Conservation (phyloP, 2,888 invertebrate species). For the Masnerella sp. region DNA sequence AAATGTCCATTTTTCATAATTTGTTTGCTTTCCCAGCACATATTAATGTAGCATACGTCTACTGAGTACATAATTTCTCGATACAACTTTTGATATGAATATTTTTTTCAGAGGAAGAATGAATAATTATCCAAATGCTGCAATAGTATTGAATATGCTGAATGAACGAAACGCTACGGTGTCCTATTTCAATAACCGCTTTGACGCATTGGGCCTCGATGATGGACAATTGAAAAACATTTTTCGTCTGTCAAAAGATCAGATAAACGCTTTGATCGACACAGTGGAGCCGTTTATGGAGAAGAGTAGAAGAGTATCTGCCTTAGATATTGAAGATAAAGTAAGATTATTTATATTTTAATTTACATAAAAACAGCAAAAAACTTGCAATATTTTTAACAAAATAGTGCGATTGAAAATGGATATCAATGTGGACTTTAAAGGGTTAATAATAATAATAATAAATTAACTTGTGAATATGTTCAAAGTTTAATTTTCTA, state of each 20-base stretch:
- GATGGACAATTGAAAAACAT: constrained; percentile 1
- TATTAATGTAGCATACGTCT: too few relatives aligned
- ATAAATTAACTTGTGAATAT: background rate
- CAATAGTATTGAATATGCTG: background rate
- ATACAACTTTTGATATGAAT: background rate
- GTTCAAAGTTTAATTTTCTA: background rate
- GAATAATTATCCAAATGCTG: background rate
- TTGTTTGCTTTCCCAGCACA: too few relatives aligned
- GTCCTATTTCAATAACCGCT: background rate
- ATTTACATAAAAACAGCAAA: background rate
- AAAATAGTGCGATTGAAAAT: background rate
- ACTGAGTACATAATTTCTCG: too few relatives aligned
- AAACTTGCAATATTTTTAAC: too few relatives aligned
- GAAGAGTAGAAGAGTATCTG: background rate
- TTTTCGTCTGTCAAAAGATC: constrained; percentile 8
- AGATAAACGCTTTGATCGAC: constrained; percentile 1
- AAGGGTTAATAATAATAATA: too few relatives aligned
- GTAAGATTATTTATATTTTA: too few relatives aligned
- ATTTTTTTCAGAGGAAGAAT: background rate
- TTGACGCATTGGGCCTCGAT: constrained; percentile 1
- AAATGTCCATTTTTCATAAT: too few relatives aligned
- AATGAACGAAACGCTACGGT: background rate
- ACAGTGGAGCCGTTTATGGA: constrained; percentile 6
- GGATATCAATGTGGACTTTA: background rate
- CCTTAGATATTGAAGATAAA: constrained; percentile 17